Evolutionary conservation across 1,140 invertebrate species (phyloP), one percentile per base, ranked within the genome.

Genomic region (Anastrepha ludens): DNA sequence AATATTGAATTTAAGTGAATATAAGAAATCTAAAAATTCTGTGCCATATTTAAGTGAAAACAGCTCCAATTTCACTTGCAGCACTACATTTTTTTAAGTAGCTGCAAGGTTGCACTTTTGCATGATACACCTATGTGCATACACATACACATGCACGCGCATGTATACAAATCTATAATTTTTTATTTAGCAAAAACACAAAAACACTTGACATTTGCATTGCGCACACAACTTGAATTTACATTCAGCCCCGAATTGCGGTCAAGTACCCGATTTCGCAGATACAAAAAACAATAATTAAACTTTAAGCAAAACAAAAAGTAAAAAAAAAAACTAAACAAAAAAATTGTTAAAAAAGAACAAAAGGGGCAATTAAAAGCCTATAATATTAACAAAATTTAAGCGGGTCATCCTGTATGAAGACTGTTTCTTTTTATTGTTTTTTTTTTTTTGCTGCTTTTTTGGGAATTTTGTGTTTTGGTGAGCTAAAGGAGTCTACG

Each of bases 171-270:
- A 39, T 47, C 41, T 6, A 47, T 74, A 47, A 15, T 74, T 7
- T 74, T 47, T 74, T n/a, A 62, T 15, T 62, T 17, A 15, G 13
- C 60, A 62, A 62, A 4, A 13, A n/a, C 29, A 29, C 29, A 15
- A 62, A 62, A 74, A 74, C 13, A 67, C 70, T 74, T 50, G 70
- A 74, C 70, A 74, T 74, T 74, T 74, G 70, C 70, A 74, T 74
- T 74, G 70, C 47, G 70, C 70, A 74, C 17, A 50, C 41, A 44
- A 74, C 70, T 74, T 20, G 70, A 74, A 74, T 47, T 74, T n/a
- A 74, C 3, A 47, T 74, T 74, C 70, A 50, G 17, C 44, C 70
- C 44, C 44, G 15, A 17, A 74, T 39, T 50, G 41, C 70, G 70
- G 70, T 74, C 70, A 74, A 74, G 70, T 74, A 47, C 41, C 17